Base-by-base conservation (phyloP, 2,888 invertebrate species). In the Cremastobaeus sp. region DNA sequence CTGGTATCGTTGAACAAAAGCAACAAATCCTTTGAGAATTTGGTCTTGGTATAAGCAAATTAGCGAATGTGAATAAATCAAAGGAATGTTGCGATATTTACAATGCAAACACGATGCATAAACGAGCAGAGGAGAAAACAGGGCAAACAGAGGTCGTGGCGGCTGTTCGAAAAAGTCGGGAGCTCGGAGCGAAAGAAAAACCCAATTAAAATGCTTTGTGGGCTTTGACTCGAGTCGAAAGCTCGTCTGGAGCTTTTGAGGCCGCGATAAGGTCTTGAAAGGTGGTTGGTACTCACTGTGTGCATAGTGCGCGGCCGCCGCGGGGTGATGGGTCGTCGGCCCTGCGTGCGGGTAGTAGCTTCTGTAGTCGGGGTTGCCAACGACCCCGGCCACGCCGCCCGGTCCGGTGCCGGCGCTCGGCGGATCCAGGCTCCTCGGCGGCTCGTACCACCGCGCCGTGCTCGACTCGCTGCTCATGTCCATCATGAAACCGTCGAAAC, bases 381-480 rank as follows among this genome's bases (percentile, higher is more conserved):
- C 84, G 57, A 83, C 84, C 43, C 83, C 82, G 70, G 71, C 81
- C 82, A 70, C 83, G 81, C 79, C 80, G 28, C 77, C 76, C 41
- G 77, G 74, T 21, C 81, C 81, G 39, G 77, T 78, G 69, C 81
- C 76, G 65, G 81, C 81, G 73, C 81, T 77, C 72, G 86, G 84
- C 75, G 86, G 84, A 59, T 87, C 87, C 77, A 87, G 80, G 71
- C 84, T 82, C 76, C 87, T 84, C 71, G 87, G 87, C 72, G 86
- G 86, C 77, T 87, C 87, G 81, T 88, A 88, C 87, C 87, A 88
- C 78, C 87, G 84, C 72, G 86, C 85, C 82, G 87, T 83, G 79
- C 85, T 87, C 78, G 87, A 87, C 82, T 87, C 87, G 84, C 87
- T 88, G 83, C 87, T 87, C 87, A 87, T 88, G 83, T 88, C 87